Base-by-base conservation (phyloP, 2,113 vertebrate genomes). In the Cisticola juncidis region DNA sequence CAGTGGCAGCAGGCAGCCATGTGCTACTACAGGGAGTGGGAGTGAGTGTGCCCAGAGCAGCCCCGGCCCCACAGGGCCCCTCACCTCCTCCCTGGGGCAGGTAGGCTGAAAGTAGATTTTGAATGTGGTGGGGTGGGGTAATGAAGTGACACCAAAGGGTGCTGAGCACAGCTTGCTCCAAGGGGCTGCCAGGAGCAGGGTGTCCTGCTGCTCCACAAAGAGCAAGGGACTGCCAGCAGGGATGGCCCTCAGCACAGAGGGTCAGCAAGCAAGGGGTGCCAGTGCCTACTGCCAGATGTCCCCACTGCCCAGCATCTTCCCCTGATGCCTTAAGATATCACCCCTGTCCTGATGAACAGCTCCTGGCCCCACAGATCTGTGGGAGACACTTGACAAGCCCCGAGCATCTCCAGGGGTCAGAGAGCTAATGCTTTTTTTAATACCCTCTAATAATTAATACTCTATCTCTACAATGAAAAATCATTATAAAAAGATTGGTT, bases 391-490 rank as follows among this genome's bases (percentile, higher is more conserved):
- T 28, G 40, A 68, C 69, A 68, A 47, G n/a, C 71, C 69, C n/a
- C 0, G 47, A 54, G 50, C 26, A 28, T 81, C 56, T 74, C 81
- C 54, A 18, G 21, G 68, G 78, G 71, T 87, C 78, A 79, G 47
- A 74, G 24, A 61, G 54, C 68, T 95, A 89, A 95, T 90, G 91
- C 62, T 57, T 68, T 83, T 83, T 88, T 94, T 96, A 96, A 96
- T 77, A 58, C 76, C 54, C 45, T 40, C 83, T 68, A 60, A 82
- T 94, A 94, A 97, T 94, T 96, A 95, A 96, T 93, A 96, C n/a
- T 64, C 86, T 73, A 69, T 90, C 68, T 81, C 95, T 92, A 62
- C 93, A 96, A 93, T 80, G 91, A 86, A 84, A 95, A 82, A 84
- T 94, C 87, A 56, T 95, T 95, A 70, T 79, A 84, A 91, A 89